Evolutionary conservation across 2,888 invertebrate genomes (phyloP).

Genomic region (Sphaerophoria taeniata): DNA sequence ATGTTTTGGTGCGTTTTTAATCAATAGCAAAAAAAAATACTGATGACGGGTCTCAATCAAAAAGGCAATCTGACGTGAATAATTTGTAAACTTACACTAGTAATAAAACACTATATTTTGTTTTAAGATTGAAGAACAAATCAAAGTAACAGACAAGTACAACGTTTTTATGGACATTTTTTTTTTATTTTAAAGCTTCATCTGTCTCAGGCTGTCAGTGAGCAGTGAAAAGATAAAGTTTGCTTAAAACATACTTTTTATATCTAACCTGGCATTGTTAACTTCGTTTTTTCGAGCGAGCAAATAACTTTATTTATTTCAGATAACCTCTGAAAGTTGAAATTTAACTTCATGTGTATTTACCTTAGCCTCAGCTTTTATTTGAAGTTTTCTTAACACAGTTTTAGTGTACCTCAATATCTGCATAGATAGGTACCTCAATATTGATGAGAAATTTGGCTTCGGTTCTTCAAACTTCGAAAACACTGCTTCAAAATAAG

Average conservation of each 20-base stretch:
- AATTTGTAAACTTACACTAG: not conserved
- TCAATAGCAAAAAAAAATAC: too few species aligned
- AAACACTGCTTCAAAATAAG: constrained; percentile 23
- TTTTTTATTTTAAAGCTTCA: not conserved
- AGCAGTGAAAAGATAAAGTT: constrained; percentile 36
- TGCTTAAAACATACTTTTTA: not conserved
- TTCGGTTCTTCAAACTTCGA: constrained; percentile 10
- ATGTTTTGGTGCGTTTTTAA: too few species aligned
- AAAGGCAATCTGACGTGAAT: not conserved
- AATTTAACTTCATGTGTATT: constrained; percentile 14
- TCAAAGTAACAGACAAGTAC: constrained; percentile 20
- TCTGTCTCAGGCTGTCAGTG: constrained; percentile 23
- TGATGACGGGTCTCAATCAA: constrained; percentile 6
- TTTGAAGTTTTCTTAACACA: constrained; percentile 7
- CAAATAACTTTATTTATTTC: constrained; percentile 11
- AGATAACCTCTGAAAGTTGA: constrained; percentile 5
- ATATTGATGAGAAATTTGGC: constrained; percentile 28
- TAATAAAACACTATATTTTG: not conserved
- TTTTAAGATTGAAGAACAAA: constrained; percentile 18
- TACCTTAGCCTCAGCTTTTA: constrained; percentile 8
- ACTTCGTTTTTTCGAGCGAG: not conserved
- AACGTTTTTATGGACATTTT: constrained; percentile 12
- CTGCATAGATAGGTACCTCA: not conserved
- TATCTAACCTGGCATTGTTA: not conserved
- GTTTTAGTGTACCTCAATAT: not conserved